These are phyloP conservation scores for Pseudopipra pipra DNA, from an alignment of 2,113 vertebrate species.

Conservation along the genomic window DNA sequence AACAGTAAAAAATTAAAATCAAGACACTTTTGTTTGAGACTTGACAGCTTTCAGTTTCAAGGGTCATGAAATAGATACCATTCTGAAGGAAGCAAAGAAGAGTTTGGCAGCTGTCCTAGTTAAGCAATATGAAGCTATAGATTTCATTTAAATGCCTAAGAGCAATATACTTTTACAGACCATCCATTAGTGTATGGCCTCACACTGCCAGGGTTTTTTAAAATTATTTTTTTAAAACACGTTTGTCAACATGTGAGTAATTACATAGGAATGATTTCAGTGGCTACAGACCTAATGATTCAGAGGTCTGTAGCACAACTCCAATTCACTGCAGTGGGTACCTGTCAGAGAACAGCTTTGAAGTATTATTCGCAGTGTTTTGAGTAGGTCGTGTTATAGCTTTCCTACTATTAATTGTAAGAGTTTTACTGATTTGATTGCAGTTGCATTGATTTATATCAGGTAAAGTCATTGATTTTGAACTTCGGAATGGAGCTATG, in stretches of 20 bases:
- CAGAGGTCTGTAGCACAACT: background rate
- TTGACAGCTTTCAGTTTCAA: background rate
- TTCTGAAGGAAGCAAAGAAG: background rate
- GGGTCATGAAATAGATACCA: background rate
- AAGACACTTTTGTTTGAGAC: background rate
- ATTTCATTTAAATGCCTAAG: background rate
- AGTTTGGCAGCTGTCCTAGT: conserved; percentile 12
- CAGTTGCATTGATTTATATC: conserved; percentile 17
- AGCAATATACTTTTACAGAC: background rate
- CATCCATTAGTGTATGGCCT: background rate
- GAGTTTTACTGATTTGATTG: conserved; percentile 12
- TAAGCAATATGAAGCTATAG: background rate
- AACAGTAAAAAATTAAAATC: background rate
- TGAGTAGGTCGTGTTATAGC: background rate
- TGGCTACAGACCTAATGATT: background rate
- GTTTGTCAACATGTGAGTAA: background rate
- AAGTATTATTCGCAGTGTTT: background rate
- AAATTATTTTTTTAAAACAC: background rate
- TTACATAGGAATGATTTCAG: background rate
- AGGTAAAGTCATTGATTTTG: background rate
- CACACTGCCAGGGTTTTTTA: background rate
- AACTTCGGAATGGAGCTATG: background rate
- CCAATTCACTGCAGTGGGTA: background rate
- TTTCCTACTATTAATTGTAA: conserved; percentile 13
- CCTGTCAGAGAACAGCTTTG: background rate